Percentiles rank a stretch among this genome's conserved stretches.
Conservation (phyloP, 1,140 invertebrate genomes). For the Bombus affinis region DNA sequence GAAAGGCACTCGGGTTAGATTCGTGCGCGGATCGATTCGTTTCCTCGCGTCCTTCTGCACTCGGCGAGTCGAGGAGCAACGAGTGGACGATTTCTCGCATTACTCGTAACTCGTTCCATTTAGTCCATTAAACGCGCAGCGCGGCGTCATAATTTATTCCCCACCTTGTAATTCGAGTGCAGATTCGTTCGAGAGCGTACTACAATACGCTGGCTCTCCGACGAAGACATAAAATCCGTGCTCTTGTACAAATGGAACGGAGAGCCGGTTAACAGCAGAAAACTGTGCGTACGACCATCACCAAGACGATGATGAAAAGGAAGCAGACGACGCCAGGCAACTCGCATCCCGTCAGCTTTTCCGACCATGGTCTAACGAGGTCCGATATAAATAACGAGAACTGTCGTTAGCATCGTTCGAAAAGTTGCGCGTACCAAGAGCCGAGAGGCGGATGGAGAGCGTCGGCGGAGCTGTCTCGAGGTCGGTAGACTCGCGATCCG, state of each 20-base stretch:
- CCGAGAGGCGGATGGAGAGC: not conserved
- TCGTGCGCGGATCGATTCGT: not conserved
- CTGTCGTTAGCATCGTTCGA: no score
- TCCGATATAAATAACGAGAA: no score
- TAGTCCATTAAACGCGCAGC: constrained; percentile 31
- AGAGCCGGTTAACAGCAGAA: not conserved
- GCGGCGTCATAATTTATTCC: constrained; percentile 26
- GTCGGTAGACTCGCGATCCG: no score
- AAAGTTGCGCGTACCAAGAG: no score
- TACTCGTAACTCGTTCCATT: constrained; percentile 37
- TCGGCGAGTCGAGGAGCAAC: no score
- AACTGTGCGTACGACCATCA: no score
- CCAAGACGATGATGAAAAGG: no score
- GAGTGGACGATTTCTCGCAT: constrained; percentile 16
- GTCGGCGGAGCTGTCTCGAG: no score
- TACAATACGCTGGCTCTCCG: not conserved
- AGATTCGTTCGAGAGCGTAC: constrained; percentile 5
- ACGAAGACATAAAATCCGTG: constrained; percentile 3
- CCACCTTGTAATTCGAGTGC: constrained; percentile 32
- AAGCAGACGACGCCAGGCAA: no score
- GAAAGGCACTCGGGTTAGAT: not conserved
- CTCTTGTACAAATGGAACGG: constrained; percentile 1
- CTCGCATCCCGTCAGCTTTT: no score
- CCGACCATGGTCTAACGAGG: no score
- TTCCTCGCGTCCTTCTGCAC: not conserved